Percentiles rank a stretch among this genome's conserved stretches.
Conservation (phyloP, 2,113 vertebrate species). For the human region GRCh38 chr16:79556501-79557000, state of each 20-base stretch:
- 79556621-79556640: neutral
- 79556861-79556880: neutral
- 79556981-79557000: neutral
- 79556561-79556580: neutral
- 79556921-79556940: neutral
- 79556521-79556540: neutral
- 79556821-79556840: neutral
- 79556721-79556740: neutral
- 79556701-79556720: neutral
- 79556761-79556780: neutral
- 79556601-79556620: fast-evolving
- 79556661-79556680: neutral
- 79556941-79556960: neutral
- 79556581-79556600: neutral
- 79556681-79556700: neutral
- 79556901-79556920: fast-evolving
- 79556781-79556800: neutral
- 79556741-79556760: neutral
- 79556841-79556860: neutral
- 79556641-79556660: neutral
- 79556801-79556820: neutral
- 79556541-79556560: neutral
- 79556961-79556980: neutral
- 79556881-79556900: neutral
- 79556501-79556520: neutral